Percentiles rank a stretch among this genome's conserved stretches.
phyloP scores from a whole-genome alignment of 2,797 vertebrate genomes.

The Gadopsis bispinosus region DNA sequence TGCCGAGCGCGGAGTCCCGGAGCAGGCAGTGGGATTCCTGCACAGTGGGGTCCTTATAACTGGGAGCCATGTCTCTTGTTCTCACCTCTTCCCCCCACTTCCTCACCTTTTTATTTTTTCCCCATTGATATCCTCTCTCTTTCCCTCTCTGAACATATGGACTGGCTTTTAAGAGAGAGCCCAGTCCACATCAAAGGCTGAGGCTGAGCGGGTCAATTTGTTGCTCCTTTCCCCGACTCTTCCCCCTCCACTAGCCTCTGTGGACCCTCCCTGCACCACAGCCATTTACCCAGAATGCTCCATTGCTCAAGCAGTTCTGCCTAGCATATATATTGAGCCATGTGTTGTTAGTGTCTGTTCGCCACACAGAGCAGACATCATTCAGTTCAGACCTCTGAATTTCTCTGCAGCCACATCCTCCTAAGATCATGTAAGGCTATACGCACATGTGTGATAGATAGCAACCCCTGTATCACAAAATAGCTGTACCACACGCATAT shows the following conservation, averaged over 20 bases:
- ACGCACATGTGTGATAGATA: slow-evolving; percentile 58
- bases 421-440: slow-evolving; percentile 59
- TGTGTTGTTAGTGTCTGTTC: slow-evolving; percentile 51
- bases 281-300: slow-evolving; percentile 71
- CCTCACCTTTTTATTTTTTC: slow-evolving; percentile 75
- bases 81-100: slow-evolving; percentile 74
- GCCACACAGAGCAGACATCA: slow-evolving; percentile 43
- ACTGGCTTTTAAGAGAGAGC: slow-evolving; percentile 70
- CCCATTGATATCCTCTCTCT: slow-evolving; percentile 70
- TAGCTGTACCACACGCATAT: slow-evolving; percentile 58
- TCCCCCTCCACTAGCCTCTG: slow-evolving; percentile 62
- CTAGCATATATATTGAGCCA: slow-evolving; percentile 53
- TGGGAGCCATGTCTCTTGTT: slow-evolving; percentile 81
- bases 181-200: slow-evolving; percentile 77
- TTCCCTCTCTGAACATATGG: slow-evolving; percentile 73
- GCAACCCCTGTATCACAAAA: slow-evolving; percentile 57
- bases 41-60: slow-evolving; percentile 84
- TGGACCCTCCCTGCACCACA: slow-evolving; percentile 62
- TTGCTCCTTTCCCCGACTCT: slow-evolving; percentile 72
- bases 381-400: slow-evolving; percentile 45
- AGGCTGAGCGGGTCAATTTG: slow-evolving; percentile 82
- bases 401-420: slow-evolving; percentile 54
- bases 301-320: slow-evolving; percentile 47
- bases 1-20: slow-evolving; percentile 70
- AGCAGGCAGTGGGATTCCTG: slow-evolving; percentile 75